Percentiles rank a stretch among this genome's conserved stretches.
Conservation (phyloP, 2,113 vertebrate genomes). For the Rhinoptilus africanus region DNA sequence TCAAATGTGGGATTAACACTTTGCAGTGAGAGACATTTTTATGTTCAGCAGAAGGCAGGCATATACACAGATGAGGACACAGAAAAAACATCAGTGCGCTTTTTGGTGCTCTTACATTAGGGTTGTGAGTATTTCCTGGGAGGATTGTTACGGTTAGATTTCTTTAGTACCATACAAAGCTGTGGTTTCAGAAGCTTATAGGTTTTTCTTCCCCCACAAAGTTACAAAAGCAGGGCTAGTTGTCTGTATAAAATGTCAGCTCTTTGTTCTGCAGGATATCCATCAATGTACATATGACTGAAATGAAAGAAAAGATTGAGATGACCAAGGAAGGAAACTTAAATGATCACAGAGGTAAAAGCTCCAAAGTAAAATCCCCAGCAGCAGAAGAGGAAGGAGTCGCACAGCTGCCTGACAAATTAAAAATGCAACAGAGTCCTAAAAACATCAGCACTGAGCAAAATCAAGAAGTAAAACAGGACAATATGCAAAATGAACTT, state of each 20-base stretch:
- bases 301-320: slow-evolving; percentile 13
- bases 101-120: not conserved
- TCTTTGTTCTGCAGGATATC: slow-evolving; percentile 64
- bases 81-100: not conserved
- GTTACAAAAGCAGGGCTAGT: not conserved
- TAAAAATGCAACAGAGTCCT: not conserved
- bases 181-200: not conserved
- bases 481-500: not conserved
- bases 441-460: not conserved
- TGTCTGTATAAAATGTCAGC: not conserved
- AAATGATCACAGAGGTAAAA: not conserved
- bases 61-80: not conserved
- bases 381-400: not conserved
- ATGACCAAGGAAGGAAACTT: not conserved
- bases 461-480: not conserved
- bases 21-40: not conserved
- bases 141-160: not conserved
- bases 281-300: slow-evolving; percentile 29
- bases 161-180: not conserved
- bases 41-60: not conserved
- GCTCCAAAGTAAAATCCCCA: not conserved
- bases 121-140: not conserved
- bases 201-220: not conserved
- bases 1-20: not conserved
- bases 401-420: not conserved